These are phyloP conservation scores for Leptura quadrifasciata DNA, from an alignment of 2,888 invertebrate species.

Conservation along the genomic window DNA sequence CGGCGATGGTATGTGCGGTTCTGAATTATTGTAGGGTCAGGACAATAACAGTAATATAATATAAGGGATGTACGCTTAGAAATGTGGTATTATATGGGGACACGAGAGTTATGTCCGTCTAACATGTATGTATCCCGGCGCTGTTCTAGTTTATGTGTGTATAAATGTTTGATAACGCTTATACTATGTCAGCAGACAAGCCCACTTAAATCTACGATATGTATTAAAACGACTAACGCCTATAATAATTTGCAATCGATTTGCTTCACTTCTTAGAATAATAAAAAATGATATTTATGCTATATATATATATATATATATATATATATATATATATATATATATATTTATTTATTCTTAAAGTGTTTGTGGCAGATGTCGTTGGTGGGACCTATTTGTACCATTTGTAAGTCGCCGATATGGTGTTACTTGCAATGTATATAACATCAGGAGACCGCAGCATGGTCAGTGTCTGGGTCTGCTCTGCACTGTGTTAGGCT, in stretches of 20 bases:
- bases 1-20: background rate
- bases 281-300: no score
- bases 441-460: no score
- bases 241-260: background rate
- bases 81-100: background rate
- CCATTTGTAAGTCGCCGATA: no score
- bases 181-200: background rate
- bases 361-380: no score
- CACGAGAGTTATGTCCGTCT: background rate
- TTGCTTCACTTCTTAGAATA: background rate
- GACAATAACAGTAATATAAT: constrained; percentile 5
- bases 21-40: background rate
- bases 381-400: no score
- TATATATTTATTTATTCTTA: no score
- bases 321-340: no score
- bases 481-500: no score
- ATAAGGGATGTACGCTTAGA: constrained; percentile 10
- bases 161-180: background rate
- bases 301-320: no score
- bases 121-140: background rate
- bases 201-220: background rate
- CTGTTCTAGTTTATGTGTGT: background rate
- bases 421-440: no score
- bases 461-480: no score
- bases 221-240: background rate